phyloP scores from a whole-genome alignment of 2,888 invertebrate genomes.

The Gymnosoma rotundatum region DNA sequence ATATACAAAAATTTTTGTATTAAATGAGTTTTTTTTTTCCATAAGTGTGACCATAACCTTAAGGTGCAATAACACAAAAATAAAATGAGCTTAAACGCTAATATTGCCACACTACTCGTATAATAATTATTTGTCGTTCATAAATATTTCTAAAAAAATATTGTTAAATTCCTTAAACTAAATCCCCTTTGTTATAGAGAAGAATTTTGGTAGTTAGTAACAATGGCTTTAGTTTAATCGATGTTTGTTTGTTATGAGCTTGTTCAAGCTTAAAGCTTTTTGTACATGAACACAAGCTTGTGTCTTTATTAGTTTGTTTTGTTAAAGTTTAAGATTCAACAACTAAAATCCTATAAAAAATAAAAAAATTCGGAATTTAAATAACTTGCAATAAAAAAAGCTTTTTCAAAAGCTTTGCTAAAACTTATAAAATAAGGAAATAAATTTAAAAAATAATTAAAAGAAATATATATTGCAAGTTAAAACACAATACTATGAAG shows the following conservation, averaged over 20 bases:
- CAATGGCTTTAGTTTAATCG: conserved; percentile 24
- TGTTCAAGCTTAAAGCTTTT: conserved; percentile 43
- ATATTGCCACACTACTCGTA: conserved; percentile 53
- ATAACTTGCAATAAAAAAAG: not conserved
- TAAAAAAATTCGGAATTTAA: conserved; percentile 74
- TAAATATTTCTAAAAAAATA: not conserved
- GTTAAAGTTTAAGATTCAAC: conserved; percentile 71
- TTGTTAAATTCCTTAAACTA: conserved; percentile 11
- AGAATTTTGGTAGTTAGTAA: conserved; percentile 62
- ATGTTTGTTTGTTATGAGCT: conserved; percentile 27
- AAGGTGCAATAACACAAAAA: conserved; percentile 48
- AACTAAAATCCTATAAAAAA: conserved; percentile 82
- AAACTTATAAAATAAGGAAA: not conserved
- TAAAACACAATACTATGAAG: not conserved
- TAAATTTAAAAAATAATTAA: not conserved
- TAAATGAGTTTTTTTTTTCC: conserved; percentile 32
- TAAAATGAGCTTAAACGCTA: conserved; percentile 57
- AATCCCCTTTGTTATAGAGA: conserved; percentile 40
- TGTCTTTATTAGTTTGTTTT: conserved; percentile 18
- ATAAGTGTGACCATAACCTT: conserved; percentile 64
- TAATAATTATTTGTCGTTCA: conserved; percentile 8
- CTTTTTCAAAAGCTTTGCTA: not conserved
- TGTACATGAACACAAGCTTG: conserved; percentile 9
- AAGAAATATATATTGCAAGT: not conserved
- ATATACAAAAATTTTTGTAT: not conserved